These are phyloP conservation scores for Heliothis virescens DNA, from an alignment of 1,140 invertebrate genomes.

Conservation along the genomic window DNA sequence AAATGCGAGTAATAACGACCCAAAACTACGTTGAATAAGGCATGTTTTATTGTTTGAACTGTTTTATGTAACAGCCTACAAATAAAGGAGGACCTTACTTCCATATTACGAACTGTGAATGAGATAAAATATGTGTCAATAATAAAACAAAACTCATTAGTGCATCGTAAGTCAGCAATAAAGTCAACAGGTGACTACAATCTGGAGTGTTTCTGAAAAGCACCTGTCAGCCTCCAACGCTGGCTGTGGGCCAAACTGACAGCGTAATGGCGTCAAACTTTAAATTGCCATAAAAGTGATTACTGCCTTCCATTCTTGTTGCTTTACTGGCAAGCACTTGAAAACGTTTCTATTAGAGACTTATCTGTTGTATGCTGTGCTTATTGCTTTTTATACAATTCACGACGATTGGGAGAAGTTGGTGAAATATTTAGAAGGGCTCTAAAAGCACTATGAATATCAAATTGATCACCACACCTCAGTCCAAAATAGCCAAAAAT, in stretches of 20 bases:
- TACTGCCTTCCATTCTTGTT: slow-evolving; percentile 7
- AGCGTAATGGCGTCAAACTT: slow-evolving; percentile 58
- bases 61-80: too few species aligned
- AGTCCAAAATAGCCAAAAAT: background rate
- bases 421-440: too few species aligned
- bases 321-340: background rate
- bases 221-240: slow-evolving; percentile 58
- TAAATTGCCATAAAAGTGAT: slow-evolving; percentile 44
- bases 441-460: too few species aligned
- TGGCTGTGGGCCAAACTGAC: slow-evolving; percentile 76
- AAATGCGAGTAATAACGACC: too few species aligned
- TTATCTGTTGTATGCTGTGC: background rate
- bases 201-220: slow-evolving; percentile 55
- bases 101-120: too few species aligned
- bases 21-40: too few species aligned
- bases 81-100: too few species aligned
- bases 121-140: background rate
- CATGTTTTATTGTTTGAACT: too few species aligned
- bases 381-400: background rate
- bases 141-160: slow-evolving; percentile 56
- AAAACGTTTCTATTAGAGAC: background rate
- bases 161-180: slow-evolving; percentile 57
- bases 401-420: too few species aligned
- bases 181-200: slow-evolving; percentile 71
- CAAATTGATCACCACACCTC: background rate